Evolutionary conservation across 1,140 invertebrate genomes (phyloP), one percentile per base, ranked within the genome.

Genomic region (Drosophila serrata): DNA sequence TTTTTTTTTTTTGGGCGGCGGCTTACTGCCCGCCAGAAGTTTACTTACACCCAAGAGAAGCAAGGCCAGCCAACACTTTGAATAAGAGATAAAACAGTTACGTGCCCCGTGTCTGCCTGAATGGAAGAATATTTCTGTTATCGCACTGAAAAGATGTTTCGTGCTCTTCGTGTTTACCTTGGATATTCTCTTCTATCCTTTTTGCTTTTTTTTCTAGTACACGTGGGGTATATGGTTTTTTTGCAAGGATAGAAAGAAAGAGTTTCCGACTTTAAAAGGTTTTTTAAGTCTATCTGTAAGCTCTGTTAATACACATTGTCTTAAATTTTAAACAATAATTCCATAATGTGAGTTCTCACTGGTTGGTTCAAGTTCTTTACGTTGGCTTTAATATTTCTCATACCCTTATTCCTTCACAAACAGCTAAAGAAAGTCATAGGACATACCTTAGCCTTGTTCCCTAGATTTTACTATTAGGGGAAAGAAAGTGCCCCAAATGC

Each of bases 1-100:
- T n/a, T n/a, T n/a, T n/a, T n/a, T n/a, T n/a, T 88, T 55, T 56
- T 39, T 31, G 29, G 53, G 40, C 40, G 48, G 61, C 40, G 82
- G 78, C 79, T 74, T 75, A 42, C 51, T 58, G 62, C 39, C 67
- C 8, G 33, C 51, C 40, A 40, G 40, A 40, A 56, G 48, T 49
- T 75, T 74, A 58, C 81, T 65, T 65, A 73, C 72, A 65, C 74
- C 65, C 55, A 70, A 55, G 63, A 53, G 63, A 67, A 53, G 63
- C 45, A 51, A 58, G 67, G 82, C 69, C 69, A 69, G 65, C 69
- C 69, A 69, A 62, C 81, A 86, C 84, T 90, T 90, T 88, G 81
- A 88, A 88, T 88, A 90, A 81, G 61, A 88, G 81, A 88, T 88
- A 88, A 90, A 90, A 90, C 82, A 81, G 81, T 90, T 85, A 90